Evolutionary conservation across 2,888 invertebrate species (phyloP), one percentile per base, ranked within the genome.

Genomic region (Macrosiphum euphorbiae): DNA sequence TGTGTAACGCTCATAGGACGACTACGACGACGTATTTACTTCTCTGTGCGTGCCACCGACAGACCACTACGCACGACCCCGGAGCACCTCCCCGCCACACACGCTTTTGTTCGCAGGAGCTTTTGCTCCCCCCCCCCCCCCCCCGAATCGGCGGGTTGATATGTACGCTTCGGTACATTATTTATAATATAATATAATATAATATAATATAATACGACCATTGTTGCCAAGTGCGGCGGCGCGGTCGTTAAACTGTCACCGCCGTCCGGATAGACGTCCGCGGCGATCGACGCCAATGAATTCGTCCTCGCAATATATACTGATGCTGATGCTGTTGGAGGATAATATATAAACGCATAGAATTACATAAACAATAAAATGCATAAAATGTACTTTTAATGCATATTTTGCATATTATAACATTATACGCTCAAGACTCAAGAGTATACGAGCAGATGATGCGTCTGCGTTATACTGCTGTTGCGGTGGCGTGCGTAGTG

Each of bases 211-310:
- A 78, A 78, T 78, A 44, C 47, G 47, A n/a, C 47, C 86, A 86
- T 86, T 86, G 86, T 86, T 44, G 78, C 55, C 55, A 20, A 67
- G 67, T 35, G 47, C 86, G 24, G 47, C 86, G 24, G 44, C 44
- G 47, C 28, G 47, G 86, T 86, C 47, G 47, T 86, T 86, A 86
- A 86, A 50, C 86, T 86, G 86, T 28, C 47, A 86, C 86, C 16
- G 86, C 13, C 86, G 55, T 86, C 85, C 47, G 28, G 86, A 86
- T n/a, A n/a, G 47, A 86, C 16, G 47, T 47, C 47, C 47, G 47
- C 86, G 28, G 86, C 78, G 35, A 78, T 78, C 78, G 78, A 78
- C 78, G 78, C 35, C 78, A 78, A 78, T 55, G 55, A 55, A 47
- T 47, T 35, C 78, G 78, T 78, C 35, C 78, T 35, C 78, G 20